phyloP scores from a whole-genome alignment of 1,140 invertebrate species.

The Gryon sp. region DNA sequence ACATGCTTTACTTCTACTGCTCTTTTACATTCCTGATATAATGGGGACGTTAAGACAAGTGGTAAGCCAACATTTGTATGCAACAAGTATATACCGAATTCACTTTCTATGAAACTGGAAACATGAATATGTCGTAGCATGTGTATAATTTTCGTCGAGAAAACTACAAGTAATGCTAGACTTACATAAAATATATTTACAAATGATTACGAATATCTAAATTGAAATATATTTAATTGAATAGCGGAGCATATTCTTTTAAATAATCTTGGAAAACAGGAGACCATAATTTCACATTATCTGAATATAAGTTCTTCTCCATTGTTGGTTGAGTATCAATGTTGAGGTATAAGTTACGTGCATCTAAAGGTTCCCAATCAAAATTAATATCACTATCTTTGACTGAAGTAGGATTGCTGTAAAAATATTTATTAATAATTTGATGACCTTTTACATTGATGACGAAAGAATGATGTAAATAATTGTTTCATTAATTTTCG shows the following conservation, averaged over 20 bases:
- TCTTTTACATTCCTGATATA: conserved; percentile 64
- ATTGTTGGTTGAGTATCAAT: conserved; percentile 74
- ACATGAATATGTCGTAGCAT: no score
- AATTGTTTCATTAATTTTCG: no score
- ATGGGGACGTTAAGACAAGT: conserved; percentile 67
- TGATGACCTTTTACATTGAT: no score
- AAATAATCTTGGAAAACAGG: conserved; percentile 66
- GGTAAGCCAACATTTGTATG: conserved; percentile 68
- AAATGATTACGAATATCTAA: no score
- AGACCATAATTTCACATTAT: conserved; percentile 76
- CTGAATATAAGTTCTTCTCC: conserved; percentile 71
- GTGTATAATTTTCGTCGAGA: no score
- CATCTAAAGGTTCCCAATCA: conserved; percentile 76
- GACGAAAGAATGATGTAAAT: no score
- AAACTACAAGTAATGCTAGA: no score
- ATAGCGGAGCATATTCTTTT: conserved; percentile 60
- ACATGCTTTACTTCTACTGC: background rate
- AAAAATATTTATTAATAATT: conserved; percentile 23
- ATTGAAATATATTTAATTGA: no score
- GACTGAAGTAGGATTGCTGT: conserved; percentile 78
- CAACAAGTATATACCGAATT: conserved; percentile 57
- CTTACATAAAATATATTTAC: no score
- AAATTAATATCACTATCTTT: conserved; percentile 69
- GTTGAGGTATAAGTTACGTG: conserved; percentile 75
- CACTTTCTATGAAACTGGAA: conserved; percentile 35